Evolutionary conservation across 92 coral and sea anemone species (phyloP), one percentile per base, ranked within the genome.

Genomic region (Umimayanthus kanabou): DNA sequence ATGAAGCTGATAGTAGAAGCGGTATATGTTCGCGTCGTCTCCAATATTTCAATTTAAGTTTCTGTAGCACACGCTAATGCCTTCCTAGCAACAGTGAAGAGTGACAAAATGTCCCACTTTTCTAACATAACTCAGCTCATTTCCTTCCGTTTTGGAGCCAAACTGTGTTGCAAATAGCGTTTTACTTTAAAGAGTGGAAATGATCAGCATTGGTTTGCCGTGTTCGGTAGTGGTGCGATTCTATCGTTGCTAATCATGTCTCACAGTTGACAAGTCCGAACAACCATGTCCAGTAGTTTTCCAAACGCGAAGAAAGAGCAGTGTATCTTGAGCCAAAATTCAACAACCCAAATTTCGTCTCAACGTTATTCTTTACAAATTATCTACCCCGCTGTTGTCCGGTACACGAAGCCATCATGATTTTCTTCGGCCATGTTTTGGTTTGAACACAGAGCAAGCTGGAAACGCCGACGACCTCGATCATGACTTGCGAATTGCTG

Each of bases 91-190:
- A 13, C 57, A 22, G 85, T 28, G 30, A 69, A 50, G 40, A 61
- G 40, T 43, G 22, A 29, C 76, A 70, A 83, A 83, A 71, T 83
- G 87, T 58, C 87, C 45, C 77, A 28, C 26, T 83, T 80, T 83
- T 47, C 47, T 67, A 83, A 28, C 65, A 69, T 45, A 69, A 69
- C 64, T 69, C 30, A 83, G 87, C 87, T 69, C 86, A 82, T 82
- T 82, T 83, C 78, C 87, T 83, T 83, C 78, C 87, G 87, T 83
- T 83, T 47, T 83, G 78, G 87, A 83, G 73, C 87, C 87, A 83
- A 83, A 83, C 87, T 83, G 78, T 83, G 87, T 47, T 72, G 47
- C 79, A 83, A 83, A 70, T 53, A 83, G 45, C 42, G 43, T 69
- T 55, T 29, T 28, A 9, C 71, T 57, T 33, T 71, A 83, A 83